A percentile compares a stretch with the other conserved stretches of the same genome.
Evolutionary conservation across 1,140 invertebrate genomes (phyloP).

Genomic region (Notospermus geniculatus): DNA sequence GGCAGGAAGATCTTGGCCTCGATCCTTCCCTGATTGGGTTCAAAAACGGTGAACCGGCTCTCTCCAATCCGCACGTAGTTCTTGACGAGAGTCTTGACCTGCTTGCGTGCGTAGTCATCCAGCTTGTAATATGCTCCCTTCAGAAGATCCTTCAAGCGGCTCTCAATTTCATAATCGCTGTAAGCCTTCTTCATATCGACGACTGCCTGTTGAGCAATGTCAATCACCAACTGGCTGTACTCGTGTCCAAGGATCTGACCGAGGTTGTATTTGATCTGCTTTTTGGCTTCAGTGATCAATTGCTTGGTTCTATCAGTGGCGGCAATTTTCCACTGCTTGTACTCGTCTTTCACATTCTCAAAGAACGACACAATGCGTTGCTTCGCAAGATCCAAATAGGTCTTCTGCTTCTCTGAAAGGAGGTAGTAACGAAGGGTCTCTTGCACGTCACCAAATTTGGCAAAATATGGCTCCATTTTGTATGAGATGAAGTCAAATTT

Average conservation of each 20-base stretch:
- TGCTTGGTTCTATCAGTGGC: no score
- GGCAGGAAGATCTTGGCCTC: slow-evolving; percentile 82
- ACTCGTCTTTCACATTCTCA: slow-evolving; percentile 23
- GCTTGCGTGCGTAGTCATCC: background rate
- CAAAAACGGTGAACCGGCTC: slow-evolving; percentile 67
- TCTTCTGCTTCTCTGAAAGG: background rate
- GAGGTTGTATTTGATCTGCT: no score
- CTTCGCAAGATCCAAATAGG: slow-evolving; percentile 23
- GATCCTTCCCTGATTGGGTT: slow-evolving; percentile 75
- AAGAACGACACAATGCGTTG: slow-evolving; percentile 32
- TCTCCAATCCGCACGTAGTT: slow-evolving; percentile 32
- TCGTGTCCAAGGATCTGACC: no score
- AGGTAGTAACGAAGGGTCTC: no score
- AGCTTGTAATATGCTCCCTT: background rate
- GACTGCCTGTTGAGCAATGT: no score
- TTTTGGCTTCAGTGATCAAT: no score
- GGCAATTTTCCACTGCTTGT: no score
- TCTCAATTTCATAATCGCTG: slow-evolving; percentile 4
- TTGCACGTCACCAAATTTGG: background rate
- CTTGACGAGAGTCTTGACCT: slow-evolving; percentile 9
- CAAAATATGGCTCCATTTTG: background rate
- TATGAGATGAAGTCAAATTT: slow-evolving; percentile 5
- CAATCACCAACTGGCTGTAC: no score
- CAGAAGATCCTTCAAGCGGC: background rate
- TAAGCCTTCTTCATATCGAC: background rate